These are phyloP conservation scores for Xenopus borealis DNA, from an alignment of 2,113 vertebrate species.

Conservation along the genomic window DNA sequence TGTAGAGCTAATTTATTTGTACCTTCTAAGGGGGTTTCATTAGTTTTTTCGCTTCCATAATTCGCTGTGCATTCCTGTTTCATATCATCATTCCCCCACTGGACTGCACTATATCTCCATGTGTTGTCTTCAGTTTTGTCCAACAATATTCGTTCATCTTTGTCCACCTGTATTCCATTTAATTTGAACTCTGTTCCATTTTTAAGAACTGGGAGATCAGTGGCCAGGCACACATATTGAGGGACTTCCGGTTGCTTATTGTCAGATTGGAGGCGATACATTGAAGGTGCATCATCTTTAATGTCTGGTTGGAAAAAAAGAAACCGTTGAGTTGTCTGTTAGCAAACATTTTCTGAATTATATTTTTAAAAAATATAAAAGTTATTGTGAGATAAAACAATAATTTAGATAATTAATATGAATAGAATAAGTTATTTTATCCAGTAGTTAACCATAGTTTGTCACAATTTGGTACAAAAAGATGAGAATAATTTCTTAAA, in stretches of 20 bases:
- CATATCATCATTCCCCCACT: slow-evolving; percentile 33
- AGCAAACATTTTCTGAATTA: no score
- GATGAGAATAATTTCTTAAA: no score
- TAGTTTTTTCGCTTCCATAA: rapidly evolving
- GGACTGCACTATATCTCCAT: slow-evolving; percentile 51
- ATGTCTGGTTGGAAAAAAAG: slow-evolving; percentile 39
- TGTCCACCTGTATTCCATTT: rapidly evolving
- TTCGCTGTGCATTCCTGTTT: slow-evolving; percentile 22
- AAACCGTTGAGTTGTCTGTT: neutral
- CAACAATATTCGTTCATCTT: neutral
- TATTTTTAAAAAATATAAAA: no score
- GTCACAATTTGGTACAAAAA: no score
- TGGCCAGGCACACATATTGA: slow-evolving; percentile 56
- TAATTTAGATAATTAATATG: no score
- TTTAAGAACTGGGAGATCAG: slow-evolving; percentile 48
- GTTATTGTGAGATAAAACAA: no score
- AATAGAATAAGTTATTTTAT: no score
- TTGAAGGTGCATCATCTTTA: slow-evolving; percentile 8
- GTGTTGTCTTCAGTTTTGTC: neutral
- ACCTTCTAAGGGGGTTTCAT: neutral
- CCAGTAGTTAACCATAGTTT: no score
- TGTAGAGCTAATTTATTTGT: neutral
- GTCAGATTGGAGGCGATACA: slow-evolving; percentile 46
- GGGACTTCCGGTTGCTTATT: neutral
- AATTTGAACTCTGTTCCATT: rapidly evolving